These are phyloP conservation scores for Antennarius striatus DNA, from an alignment of 2,113 vertebrate genomes.

Conservation along the genomic window DNA sequence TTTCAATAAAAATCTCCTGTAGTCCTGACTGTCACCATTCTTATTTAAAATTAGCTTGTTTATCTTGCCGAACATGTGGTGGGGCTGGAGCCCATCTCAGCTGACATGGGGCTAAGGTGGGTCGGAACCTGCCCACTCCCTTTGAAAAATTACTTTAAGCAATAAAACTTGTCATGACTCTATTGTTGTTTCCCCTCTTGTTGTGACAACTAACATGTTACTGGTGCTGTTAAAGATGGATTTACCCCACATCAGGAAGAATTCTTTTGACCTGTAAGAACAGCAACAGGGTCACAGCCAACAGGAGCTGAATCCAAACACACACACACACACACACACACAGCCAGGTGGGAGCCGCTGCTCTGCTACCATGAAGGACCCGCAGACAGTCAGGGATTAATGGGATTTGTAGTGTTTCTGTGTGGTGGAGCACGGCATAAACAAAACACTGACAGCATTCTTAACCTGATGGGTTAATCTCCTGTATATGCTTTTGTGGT, in stretches of 20 bases:
- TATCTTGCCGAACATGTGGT: too few relatives aligned
- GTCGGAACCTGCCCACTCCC: too few relatives aligned
- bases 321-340: constrained; percentile 4
- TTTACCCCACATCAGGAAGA: neutral
- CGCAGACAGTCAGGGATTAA: constrained; percentile 30
- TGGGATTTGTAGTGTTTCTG: constrained; percentile 74
- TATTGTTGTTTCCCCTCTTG: neutral
- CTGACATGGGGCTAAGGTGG: too few relatives aligned
- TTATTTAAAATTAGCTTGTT: too few relatives aligned
- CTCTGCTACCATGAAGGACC: constrained; percentile 32
- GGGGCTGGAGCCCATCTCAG: too few relatives aligned
- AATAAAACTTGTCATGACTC: neutral
- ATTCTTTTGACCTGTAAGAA: constrained; percentile 10
- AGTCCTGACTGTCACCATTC: too few relatives aligned
- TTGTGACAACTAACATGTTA: neutral
- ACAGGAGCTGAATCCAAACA: constrained; percentile 12
- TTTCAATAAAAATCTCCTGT: too few relatives aligned
- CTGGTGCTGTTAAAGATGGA: neutral
- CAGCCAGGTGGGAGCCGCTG: constrained; percentile 25
- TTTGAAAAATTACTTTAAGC: too few relatives aligned
- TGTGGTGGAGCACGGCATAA: constrained; percentile 67
- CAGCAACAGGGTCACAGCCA: constrained; percentile 12
- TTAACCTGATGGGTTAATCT: constrained; percentile 56
- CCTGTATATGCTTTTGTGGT: constrained; percentile 42
- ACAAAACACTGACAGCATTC: constrained; percentile 68